Percentiles rank a stretch among this genome's conserved stretches.
These are phyloP conservation scores for Hirtodrosophila duncani DNA, from an alignment of 2,888 invertebrate genomes.

Conservation along the genomic window DNA sequence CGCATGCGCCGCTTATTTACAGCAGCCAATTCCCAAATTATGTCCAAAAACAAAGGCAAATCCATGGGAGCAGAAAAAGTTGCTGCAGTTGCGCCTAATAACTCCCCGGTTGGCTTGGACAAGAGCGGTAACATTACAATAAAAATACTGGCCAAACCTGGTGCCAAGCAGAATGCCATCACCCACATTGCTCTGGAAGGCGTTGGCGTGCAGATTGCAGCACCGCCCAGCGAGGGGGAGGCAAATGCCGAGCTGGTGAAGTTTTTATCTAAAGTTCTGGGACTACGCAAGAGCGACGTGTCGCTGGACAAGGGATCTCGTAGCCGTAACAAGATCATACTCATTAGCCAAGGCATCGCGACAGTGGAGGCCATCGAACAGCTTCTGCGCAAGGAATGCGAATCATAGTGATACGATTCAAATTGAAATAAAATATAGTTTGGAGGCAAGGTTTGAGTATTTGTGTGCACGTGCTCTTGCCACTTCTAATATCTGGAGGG, in stretches of 20 bases:
- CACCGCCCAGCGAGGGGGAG: constrained; percentile 90
- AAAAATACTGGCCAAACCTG: constrained; percentile 86
- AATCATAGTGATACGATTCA: too few relatives aligned
- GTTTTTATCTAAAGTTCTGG: constrained; percentile 84
- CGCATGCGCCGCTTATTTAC: constrained; percentile 49
- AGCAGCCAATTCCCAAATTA: constrained; percentile 28
- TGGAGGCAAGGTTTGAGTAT: too few relatives aligned
- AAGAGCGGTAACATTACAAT: constrained; percentile 83
- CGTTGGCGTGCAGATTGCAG: constrained; percentile 87
- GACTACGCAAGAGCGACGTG: constrained; percentile 85
- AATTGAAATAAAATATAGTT: too few relatives aligned
- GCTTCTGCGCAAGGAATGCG: constrained; percentile 76
- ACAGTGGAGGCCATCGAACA: constrained; percentile 78
- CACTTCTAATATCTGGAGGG: too few relatives aligned
- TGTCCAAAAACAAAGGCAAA: constrained; percentile 72
- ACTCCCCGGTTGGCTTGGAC: constrained; percentile 77
- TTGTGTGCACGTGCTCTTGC: too few relatives aligned
- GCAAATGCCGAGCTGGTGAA: constrained; percentile 88
- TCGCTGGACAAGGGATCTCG: constrained; percentile 82
- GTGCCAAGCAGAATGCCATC: constrained; percentile 85
- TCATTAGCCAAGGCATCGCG: constrained; percentile 78
- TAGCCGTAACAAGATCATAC: constrained; percentile 81
- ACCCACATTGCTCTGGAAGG: constrained; percentile 83
- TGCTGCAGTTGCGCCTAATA: neutral
- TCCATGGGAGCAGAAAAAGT: constrained; percentile 20